phyloP scores from a whole-genome alignment of 2,797 vertebrate species.

The Eulemur albifrons region DNA sequence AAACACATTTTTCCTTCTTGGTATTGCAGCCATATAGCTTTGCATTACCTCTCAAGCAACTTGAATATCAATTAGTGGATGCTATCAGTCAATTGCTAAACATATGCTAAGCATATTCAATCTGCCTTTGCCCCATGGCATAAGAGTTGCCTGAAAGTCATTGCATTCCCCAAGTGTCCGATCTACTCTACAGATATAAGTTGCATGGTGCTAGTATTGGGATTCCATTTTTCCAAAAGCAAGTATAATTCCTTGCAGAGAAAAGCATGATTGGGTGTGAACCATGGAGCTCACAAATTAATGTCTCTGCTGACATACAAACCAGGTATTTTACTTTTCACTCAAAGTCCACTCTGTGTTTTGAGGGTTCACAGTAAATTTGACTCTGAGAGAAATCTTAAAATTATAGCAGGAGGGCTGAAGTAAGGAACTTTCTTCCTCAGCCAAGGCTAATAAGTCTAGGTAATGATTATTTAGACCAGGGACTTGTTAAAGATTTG shows the following conservation, averaged over 20 bases:
- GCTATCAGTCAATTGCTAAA: background rate
- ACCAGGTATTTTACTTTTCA: background rate
- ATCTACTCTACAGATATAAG: background rate
- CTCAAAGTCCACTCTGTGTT: background rate
- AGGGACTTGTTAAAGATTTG: background rate
- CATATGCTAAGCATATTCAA: background rate
- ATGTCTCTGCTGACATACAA: background rate
- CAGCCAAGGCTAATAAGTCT: background rate
- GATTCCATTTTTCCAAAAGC: background rate
- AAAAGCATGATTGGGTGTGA: background rate
- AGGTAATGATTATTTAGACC: background rate
- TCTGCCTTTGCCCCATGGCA: background rate
- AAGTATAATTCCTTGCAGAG: background rate
- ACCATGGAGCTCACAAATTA: background rate
- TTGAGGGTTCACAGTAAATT: background rate
- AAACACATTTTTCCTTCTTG: conserved; percentile 9
- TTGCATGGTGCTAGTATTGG: background rate
- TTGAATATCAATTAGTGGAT: background rate
- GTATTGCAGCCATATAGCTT: background rate
- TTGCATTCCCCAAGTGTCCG: background rate
- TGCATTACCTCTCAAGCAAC: background rate
- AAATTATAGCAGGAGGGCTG: background rate
- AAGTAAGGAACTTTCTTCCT: background rate
- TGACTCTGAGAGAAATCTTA: background rate
- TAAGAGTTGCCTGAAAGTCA: background rate